Evolutionary conservation across 2,113 vertebrate species (phyloP).

Genomic region (Sander vitreus): DNA sequence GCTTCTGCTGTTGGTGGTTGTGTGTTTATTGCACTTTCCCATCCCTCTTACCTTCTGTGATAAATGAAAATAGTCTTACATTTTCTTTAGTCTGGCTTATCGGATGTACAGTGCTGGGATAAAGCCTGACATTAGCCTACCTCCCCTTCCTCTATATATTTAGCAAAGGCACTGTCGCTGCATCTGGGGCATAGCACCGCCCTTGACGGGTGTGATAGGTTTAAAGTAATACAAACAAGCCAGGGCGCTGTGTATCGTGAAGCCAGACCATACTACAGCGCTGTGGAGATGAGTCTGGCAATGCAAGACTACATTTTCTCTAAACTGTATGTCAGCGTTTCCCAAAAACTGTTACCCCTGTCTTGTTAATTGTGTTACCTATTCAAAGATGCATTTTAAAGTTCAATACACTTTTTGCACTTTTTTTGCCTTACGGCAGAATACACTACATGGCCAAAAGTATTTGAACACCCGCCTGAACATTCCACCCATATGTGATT

Average conservation of each 20-base stretch:
- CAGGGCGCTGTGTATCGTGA: too few relatives aligned
- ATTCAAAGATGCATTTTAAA: slow-evolving; percentile 1
- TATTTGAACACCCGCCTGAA: background rate
- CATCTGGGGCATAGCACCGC: too few relatives aligned
- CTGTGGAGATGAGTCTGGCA: too few relatives aligned
- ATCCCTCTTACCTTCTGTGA: slow-evolving; percentile 25
- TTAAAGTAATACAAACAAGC: too few relatives aligned
- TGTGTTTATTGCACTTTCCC: slow-evolving; percentile 25
- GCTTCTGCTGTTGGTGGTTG: slow-evolving; percentile 39
- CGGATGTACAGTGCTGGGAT: too few relatives aligned
- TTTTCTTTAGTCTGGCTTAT: background rate
- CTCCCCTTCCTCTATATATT: too few relatives aligned
- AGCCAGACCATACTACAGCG: too few relatives aligned
- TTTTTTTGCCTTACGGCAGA: background rate
- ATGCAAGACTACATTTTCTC: background rate
- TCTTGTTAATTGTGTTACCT: background rate
- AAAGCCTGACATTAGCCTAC: too few relatives aligned
- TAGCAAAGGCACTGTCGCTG: too few relatives aligned
- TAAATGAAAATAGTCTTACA: background rate
- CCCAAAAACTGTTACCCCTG: background rate
- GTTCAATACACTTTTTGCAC: background rate
- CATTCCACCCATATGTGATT: background rate
- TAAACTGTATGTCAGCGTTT: background rate
- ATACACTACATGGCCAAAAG: background rate
- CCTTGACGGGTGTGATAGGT: too few relatives aligned